Evolutionary conservation across 2,797 vertebrate species (phyloP), one percentile per base, ranked within the genome.

Genomic region (Euphonia xanthogaster): DNA sequence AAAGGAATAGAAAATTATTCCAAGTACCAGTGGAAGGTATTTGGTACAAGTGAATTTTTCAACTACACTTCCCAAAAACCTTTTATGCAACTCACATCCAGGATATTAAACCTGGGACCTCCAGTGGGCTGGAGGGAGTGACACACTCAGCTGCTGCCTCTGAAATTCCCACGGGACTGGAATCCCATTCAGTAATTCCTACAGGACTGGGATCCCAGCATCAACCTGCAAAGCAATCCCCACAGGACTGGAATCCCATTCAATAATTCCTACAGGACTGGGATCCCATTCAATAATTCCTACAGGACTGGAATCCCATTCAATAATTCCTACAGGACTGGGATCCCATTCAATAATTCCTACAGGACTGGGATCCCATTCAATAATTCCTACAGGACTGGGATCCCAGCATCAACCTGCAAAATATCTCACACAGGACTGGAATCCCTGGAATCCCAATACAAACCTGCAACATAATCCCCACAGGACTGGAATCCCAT

Each of bases 111-210:
- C 11, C 12, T 20, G 48, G 50, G 63, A 54, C 31, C 55, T 68
- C 12, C 28, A 27, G 15, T 1, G 3, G 48, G 35, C 11, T 8
- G 28, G 37, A 37, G 51, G 72, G 10, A 79, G 31, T 24, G 31
- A n/a, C 19, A 47, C n/a, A 12, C 30, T 54, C 67, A 45, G 83
- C 51, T 62, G 51, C 28, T 45, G 40, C 76, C 68, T 66, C 60
- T 0, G 1, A 25, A 65, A 67, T 10, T 27, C 12, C 19, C 0
- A 57, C 20, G 7, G 7, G 3, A 7, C 35, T 40, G 39, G 50
- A 71, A 82, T 27, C 28, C 27, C 57, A 54, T 21, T 6, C 27
- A 62, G 5, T 23, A 62, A 44, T n/a, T n/a, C 22, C 3, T 1
- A 45, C 16, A 45, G 42, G 16, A 35, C 5, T 45, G n/a, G 2